Evolutionary conservation across 1,140 invertebrate species (phyloP), one percentile per base, ranked within the genome.

Genomic region (Neodiprion lecontei): DNA sequence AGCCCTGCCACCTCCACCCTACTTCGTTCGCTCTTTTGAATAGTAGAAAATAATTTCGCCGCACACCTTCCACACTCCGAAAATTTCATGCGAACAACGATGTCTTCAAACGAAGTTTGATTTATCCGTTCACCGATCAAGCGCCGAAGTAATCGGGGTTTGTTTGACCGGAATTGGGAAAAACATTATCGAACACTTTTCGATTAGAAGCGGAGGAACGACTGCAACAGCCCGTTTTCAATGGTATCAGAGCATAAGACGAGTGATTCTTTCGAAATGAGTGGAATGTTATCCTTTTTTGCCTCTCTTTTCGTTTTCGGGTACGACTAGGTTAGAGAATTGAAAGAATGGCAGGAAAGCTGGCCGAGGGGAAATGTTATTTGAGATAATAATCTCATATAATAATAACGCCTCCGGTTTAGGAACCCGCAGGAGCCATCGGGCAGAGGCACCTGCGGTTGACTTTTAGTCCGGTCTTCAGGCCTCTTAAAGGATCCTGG

Each of bases 351-450:
- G 53, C 53, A 9, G 11, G 11, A 61, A 61, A 61, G 53, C 9
- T 17, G 53, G n/a, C 53, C 53, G 53, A 61, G n/a, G 69, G 74
- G 73, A 75, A 81, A 83, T 87, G 85, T 87, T 87, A 86, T 87
- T 87, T 86, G 77, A 86, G 85, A 87, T 87, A 87, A 87, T 86
- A 87, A 86, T 87, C 85, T 84, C 82, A 84, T 85, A 83, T 86
- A 86, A 87, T 87, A 86, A 87, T 85, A 81, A 82, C 83, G 83
- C 80, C 67, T 77, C 73, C 70, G 78, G 28, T 40, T 40, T 40
- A 11, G 53, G 11, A 61, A 61, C 53, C 53, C 53, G 28, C n/a
- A 61, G 53, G 74, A 76, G 80, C 78, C 78, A 70, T 50, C 77
- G 73, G 73, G 74, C 23, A 72, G 73, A 74, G 49, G 47, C 74